A percentile compares a stretch with the other conserved stretches of the same genome.
Evolutionary conservation across 2,888 invertebrate genomes (phyloP).

Genomic region (Platycheirus albimanus): DNA sequence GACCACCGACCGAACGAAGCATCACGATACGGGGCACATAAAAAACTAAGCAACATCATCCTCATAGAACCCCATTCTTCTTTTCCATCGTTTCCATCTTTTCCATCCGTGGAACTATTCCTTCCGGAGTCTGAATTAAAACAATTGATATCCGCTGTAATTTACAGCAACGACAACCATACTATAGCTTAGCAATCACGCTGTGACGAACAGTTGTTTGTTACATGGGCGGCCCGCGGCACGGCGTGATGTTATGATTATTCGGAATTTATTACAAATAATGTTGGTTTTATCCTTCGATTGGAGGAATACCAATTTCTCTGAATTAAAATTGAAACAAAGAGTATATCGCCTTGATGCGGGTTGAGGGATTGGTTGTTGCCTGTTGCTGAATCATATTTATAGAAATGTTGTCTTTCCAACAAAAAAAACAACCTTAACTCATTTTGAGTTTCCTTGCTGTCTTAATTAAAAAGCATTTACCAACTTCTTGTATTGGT

Average conservation of each 20-base stretch:
- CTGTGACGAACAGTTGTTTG: slow-evolving; percentile 31
- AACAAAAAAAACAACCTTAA: too few species aligned
- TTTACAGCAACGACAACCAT: slow-evolving; percentile 46
- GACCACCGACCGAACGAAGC: slow-evolving; percentile 70
- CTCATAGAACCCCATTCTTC: slow-evolving; percentile 41
- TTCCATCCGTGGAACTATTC: slow-evolving; percentile 45
- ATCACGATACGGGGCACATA: slow-evolving; percentile 49
- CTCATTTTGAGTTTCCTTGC: neutral
- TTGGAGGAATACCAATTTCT: slow-evolving; percentile 29
- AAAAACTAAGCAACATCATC: slow-evolving; percentile 44
- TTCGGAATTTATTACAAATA: slow-evolving; percentile 54
- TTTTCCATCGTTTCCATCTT: too few species aligned
- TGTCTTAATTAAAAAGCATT: neutral
- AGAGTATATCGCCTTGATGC: slow-evolving; percentile 35
- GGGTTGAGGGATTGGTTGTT: slow-evolving; percentile 29
- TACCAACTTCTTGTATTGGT: neutral
- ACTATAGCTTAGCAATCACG: slow-evolving; percentile 10
- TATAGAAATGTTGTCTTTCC: neutral
- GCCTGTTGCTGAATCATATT: neutral
- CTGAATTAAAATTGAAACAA: slow-evolving; percentile 55
- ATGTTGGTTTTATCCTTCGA: slow-evolving; percentile 50
- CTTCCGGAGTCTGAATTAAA: slow-evolving; percentile 67
- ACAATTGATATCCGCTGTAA: slow-evolving; percentile 67
- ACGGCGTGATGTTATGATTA: slow-evolving; percentile 45
- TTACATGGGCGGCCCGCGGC: slow-evolving; percentile 2